Evolutionary conservation across 2,888 invertebrate genomes (phyloP).

Genomic region (Agrenia bidenticulata): DNA sequence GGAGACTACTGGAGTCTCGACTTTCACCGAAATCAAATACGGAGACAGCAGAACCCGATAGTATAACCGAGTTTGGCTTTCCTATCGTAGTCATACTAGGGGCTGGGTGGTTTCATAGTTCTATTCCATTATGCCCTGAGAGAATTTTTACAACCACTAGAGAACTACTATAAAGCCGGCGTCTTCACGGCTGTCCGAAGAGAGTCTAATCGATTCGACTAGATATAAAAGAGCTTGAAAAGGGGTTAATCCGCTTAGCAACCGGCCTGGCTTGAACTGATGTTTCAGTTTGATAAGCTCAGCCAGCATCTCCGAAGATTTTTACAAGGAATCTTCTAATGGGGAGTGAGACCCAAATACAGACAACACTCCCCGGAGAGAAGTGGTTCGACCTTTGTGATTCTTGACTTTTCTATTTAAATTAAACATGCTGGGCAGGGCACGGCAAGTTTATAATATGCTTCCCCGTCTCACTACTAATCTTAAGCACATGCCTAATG

Average conservation of each 20-base stretch:
- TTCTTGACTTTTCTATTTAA: constrained; percentile 11
- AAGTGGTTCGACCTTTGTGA: not conserved
- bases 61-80: not conserved
- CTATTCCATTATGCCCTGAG: not conserved
- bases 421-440: constrained; percentile 16
- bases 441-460: not conserved
- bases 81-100: not conserved
- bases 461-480: not conserved
- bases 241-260: constrained; percentile 26
- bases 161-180: constrained; percentile 22
- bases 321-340: constrained; percentile 5
- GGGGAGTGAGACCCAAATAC: constrained; percentile 1
- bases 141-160: not conserved
- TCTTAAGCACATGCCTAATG: not conserved
- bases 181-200: constrained; percentile 32
- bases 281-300: too few species aligned
- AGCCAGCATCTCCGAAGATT: not conserved
- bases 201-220: constrained; percentile 7
- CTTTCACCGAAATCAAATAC: too few species aligned
- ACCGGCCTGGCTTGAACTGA: constrained; percentile 14
- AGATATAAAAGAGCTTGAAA: constrained; percentile 29
- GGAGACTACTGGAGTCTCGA: too few species aligned
- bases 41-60: not conserved
- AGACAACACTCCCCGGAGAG: not conserved
- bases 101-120: constrained; percentile 21